phyloP scores from a whole-genome alignment of 2,113 vertebrate genomes.

The Ptilonorhynchus violaceus region DNA sequence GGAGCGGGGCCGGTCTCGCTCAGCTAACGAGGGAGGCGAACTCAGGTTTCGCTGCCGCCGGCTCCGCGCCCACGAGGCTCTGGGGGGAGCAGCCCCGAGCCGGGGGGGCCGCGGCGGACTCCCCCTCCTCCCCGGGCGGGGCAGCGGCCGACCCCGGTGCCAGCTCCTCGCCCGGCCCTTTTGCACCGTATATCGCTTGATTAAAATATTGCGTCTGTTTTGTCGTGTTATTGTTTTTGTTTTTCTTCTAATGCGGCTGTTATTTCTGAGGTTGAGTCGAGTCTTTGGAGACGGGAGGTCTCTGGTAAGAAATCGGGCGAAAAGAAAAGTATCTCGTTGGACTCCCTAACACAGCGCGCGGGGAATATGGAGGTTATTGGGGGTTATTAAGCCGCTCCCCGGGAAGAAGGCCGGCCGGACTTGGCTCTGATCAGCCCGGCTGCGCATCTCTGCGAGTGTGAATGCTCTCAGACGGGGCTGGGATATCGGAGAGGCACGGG shows the following conservation, averaged over 20 bases:
- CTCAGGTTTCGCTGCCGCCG: background rate
- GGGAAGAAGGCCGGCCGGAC: background rate
- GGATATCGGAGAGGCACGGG: background rate
- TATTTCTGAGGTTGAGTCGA: background rate
- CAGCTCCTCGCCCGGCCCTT: background rate
- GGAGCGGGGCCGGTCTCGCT: background rate
- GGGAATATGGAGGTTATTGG: background rate
- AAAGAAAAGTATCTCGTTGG: background rate
- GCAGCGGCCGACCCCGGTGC: background rate
- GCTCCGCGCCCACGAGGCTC: background rate
- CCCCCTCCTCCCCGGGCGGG: background rate
- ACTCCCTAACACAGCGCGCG: background rate
- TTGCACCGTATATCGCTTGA: background rate
- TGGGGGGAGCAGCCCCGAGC: background rate
- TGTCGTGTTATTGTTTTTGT: background rate
- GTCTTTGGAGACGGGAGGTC: background rate
- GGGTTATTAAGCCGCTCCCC: background rate
- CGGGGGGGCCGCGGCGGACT: background rate
- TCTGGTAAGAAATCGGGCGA: background rate
- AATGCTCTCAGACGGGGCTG: background rate
- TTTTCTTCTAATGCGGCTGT: background rate
- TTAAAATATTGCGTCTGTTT: background rate
- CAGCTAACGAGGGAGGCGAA: background rate
- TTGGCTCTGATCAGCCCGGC: background rate
- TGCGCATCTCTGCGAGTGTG: background rate